Evolutionary conservation across 2,797 vertebrate genomes (phyloP), one percentile per base, ranked within the genome.

Genomic region (Chloroceryle inda): DNA sequence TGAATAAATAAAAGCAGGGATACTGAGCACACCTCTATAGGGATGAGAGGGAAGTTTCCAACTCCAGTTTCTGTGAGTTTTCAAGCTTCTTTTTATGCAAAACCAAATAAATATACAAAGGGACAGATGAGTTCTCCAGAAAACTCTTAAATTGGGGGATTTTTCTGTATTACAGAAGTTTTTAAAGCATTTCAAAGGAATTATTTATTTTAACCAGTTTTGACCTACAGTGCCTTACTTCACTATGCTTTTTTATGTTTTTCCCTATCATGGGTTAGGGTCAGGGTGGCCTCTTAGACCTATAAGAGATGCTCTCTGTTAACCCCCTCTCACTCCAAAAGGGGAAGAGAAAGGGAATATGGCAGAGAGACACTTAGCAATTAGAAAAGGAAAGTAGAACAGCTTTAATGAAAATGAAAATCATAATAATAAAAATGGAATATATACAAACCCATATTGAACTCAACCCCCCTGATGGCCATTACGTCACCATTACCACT

Each of bases 1-100:
- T 37, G n/a, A 53, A 91, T n/a, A 74, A 80, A 93, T 26, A 58
- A 44, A 94, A 81, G 21, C 21, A 61, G 42, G 15, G n/a, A 49
- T 47, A 85, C 13, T 2, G 2, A 81, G 20, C 24, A 56, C 0
- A 1, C 3, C 24, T 63, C 8, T n/a, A 5, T 6, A 44, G 45
- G 29, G 8, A 63, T 56, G 12, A 74, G 22, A 4, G 4, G 49
- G 31, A 67, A 24, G 13, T 56, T 88, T 69, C n/a, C 14, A 76
- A 35, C 35, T 68, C 9, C 11, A 47, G 13, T 47, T 68, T 72
- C 52, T 64, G 16, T 5, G 24, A 85, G 26, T 23, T 75, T 82
- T 74, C 12, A 15, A 75, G 78, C 10, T 59, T 61, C 22, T 55
- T 94, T 78, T 52, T 11, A 68, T 20, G 14, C 15, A 96, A 89